Evolutionary conservation across 2,888 invertebrate species (phyloP).

Genomic region (Saturnia japonica): DNA sequence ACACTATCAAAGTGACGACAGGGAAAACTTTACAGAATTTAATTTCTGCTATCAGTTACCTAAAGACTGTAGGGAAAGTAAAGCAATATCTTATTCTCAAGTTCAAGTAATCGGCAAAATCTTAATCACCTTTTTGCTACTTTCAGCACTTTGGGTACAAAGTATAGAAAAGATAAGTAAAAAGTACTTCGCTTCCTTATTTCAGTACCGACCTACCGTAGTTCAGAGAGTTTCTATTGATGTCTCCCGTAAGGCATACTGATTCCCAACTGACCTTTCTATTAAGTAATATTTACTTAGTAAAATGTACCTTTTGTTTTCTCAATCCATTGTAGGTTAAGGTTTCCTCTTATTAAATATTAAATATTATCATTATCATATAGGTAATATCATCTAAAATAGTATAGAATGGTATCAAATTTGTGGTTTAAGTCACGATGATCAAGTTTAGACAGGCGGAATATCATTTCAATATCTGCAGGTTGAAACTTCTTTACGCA

Average conservation of each 20-base stretch:
- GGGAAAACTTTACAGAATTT: conserved; percentile 22
- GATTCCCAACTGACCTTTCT: conserved; percentile 42
- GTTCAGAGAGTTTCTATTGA: conserved; percentile 36
- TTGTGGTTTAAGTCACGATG: no score
- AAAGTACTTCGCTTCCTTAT: conserved; percentile 39
- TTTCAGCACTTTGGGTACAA: conserved; percentile 43
- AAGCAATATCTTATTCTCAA: conserved; percentile 50
- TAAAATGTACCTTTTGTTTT: conserved; percentile 22
- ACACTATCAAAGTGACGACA: conserved; percentile 17
- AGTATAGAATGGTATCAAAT: neutral
- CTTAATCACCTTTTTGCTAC: conserved; percentile 54
- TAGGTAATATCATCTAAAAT: neutral
- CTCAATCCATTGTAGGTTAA: conserved; percentile 11
- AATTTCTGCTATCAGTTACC: conserved; percentile 21
- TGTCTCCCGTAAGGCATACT: conserved; percentile 44
- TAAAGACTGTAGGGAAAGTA: conserved; percentile 32
- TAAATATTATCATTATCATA: neutral
- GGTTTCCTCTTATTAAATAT: neutral
- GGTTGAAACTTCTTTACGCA: no score
- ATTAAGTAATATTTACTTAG: conserved; percentile 31
- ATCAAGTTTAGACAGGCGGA: no score
- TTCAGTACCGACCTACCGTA: conserved; percentile 36
- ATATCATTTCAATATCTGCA: no score
- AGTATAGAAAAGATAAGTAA: conserved; percentile 50
- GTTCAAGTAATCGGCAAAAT: conserved; percentile 55